Percentiles rank a stretch among this genome's conserved stretches.
phyloP scores from a whole-genome alignment of 1,140 invertebrate species.

The Olivierus martensii region DNA sequence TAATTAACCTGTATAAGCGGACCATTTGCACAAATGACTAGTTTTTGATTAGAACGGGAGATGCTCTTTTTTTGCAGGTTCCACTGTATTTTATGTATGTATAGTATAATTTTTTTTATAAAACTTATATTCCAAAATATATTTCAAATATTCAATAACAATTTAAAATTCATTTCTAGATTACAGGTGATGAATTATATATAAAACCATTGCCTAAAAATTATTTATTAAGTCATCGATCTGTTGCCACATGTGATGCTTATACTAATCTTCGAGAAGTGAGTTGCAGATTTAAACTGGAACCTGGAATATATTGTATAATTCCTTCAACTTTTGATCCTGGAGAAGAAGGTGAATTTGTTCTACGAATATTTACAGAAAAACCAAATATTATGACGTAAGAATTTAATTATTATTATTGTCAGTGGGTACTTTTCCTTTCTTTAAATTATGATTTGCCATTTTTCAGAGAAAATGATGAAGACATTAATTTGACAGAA shows the following conservation, averaged over 20 bases:
- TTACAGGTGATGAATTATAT: too few relatives aligned
- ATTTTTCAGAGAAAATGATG: slow-evolving; percentile 14
- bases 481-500: slow-evolving; percentile 11
- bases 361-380: slow-evolving; percentile 91
- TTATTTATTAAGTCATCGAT: slow-evolving; percentile 94
- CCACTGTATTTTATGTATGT: too few relatives aligned
- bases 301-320: slow-evolving; percentile 86
- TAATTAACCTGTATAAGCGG: too few relatives aligned
- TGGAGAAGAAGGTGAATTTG: slow-evolving; percentile 88
- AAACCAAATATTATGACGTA: slow-evolving; percentile 34
- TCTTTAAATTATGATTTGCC: background rate
- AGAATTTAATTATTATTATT: background rate
- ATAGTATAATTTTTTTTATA: too few relatives aligned
- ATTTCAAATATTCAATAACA: too few relatives aligned
- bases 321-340: slow-evolving; percentile 97
- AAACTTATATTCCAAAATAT: too few relatives aligned
- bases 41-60: too few relatives aligned
- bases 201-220: slow-evolving; percentile 59
- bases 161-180: too few relatives aligned
- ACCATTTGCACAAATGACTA: too few relatives aligned
- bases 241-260: slow-evolving; percentile 74
- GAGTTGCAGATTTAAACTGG: slow-evolving; percentile 78
- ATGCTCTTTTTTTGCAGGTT: too few relatives aligned
- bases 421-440: too few relatives aligned
- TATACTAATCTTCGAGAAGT: slow-evolving; percentile 96